Conservation (phyloP, 2,113 vertebrate species). For the Upupa epops region DNA sequence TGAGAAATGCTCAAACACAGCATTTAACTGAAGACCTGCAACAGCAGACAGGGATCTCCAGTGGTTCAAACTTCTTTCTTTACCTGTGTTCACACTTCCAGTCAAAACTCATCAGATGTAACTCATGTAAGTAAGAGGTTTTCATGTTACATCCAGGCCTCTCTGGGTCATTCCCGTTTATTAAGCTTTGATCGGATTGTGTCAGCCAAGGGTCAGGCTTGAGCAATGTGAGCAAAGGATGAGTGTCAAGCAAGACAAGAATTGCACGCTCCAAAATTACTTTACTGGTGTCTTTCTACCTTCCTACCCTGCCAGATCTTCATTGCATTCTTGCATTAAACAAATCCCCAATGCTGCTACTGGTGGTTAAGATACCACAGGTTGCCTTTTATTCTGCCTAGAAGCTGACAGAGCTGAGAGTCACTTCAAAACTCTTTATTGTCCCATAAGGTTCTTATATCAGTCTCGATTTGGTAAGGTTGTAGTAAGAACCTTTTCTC, state of each 20-base stretch:
- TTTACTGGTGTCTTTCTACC: not conserved
- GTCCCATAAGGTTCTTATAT: not conserved
- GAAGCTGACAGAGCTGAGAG: not conserved
- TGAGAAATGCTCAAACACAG: not conserved
- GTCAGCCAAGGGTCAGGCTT: not conserved
- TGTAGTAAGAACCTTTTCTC: not conserved
- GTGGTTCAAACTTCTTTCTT: not conserved
- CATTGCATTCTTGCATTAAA: not conserved
- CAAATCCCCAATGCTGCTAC: not conserved
- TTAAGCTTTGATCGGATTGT: not conserved
- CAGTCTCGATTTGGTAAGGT: not conserved
- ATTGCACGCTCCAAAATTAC: not conserved
- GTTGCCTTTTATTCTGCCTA: not conserved
- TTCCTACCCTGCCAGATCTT: not conserved
- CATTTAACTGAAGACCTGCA: not conserved
- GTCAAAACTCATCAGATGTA: not conserved
- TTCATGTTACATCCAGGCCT: not conserved
- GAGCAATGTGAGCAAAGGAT: not conserved
- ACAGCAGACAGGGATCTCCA: fast-evolving
- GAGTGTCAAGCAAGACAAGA: not conserved
- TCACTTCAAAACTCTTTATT: not conserved
- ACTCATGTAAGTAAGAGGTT: not conserved
- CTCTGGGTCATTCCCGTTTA: not conserved
- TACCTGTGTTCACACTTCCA: not conserved
- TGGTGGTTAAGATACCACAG: not conserved